Evolutionary conservation across 2,888 invertebrate genomes (phyloP).

Genomic region (Himalopsyche anomala): DNA sequence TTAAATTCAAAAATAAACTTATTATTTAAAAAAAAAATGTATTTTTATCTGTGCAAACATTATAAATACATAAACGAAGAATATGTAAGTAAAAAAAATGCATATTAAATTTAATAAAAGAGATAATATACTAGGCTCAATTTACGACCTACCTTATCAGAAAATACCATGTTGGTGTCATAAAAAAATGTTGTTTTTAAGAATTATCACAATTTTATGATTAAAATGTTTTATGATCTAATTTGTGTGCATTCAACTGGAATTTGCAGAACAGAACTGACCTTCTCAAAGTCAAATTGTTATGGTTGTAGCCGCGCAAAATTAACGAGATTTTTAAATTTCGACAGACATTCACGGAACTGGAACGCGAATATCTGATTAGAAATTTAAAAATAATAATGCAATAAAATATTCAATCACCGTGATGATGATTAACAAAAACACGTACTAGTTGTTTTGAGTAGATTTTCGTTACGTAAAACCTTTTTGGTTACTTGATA

Average conservation of each 20-base stretch:
- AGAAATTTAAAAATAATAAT: background rate
- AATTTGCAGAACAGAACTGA: conserved; percentile 8
- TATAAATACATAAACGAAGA: background rate
- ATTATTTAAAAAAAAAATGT: no score
- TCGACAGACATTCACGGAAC: background rate
- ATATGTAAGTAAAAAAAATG: background rate
- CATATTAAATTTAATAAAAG: background rate
- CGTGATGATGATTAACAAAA: no score
- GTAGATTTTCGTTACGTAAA: no score
- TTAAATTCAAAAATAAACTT: no score
- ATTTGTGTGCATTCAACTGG: conserved; percentile 1
- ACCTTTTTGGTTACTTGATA: no score
- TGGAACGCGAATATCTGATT: conserved; percentile 17
- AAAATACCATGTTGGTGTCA: background rate
- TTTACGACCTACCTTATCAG: conserved; percentile 12
- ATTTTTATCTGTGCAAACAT: conserved; percentile 2
- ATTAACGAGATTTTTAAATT: conserved; percentile 35
- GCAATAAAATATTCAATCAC: conserved; percentile 23
- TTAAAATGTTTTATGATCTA: background rate
- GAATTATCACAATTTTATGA: background rate
- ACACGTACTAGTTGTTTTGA: no score
- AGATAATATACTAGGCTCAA: background rate
- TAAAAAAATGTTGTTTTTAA: background rate
- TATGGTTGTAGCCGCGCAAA: background rate
- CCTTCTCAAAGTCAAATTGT: conserved; percentile 32